Percentiles rank a stretch among this genome's conserved stretches.
These are phyloP conservation scores for Sus cebifrons DNA, from an alignment of 2,797 vertebrate genomes.

Conservation along the genomic window DNA sequence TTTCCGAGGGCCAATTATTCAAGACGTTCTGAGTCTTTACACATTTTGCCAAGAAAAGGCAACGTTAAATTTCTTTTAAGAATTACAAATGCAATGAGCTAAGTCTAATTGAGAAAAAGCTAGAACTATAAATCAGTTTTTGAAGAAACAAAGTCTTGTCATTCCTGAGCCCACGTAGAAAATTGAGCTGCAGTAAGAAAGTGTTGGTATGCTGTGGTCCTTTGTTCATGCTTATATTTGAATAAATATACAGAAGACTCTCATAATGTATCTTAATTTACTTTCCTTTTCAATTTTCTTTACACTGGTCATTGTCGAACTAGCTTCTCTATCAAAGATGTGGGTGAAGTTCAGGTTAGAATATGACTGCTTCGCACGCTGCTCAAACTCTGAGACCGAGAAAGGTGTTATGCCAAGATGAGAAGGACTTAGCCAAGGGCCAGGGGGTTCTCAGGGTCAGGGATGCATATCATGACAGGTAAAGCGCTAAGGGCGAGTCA, in stretches of 20 bases:
- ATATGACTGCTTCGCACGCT: not conserved
- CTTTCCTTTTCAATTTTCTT: not conserved
- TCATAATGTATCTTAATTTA: slow-evolving; percentile 12
- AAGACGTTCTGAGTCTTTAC: not conserved
- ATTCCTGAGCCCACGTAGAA: not conserved
- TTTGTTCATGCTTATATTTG: not conserved
- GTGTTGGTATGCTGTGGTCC: not conserved
- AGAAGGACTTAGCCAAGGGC: not conserved
- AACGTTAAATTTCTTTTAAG: slow-evolving; percentile 30
- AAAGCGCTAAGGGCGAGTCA: slow-evolving; percentile 57
- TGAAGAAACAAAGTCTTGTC: not conserved
- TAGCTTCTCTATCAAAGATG: slow-evolving; percentile 40
- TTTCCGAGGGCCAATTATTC: slow-evolving; percentile 3
- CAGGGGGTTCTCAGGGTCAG: not conserved
- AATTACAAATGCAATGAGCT: not conserved
- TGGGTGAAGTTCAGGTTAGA: not conserved
- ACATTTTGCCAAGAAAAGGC: slow-evolving; percentile 5
- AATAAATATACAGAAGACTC: not conserved
- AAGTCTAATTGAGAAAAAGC: slow-evolving; percentile 7
- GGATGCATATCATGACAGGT: slow-evolving; percentile 41
- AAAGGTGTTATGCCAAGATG: not conserved
- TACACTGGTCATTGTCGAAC: not conserved
- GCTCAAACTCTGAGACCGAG: slow-evolving; percentile 42
- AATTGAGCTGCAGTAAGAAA: slow-evolving; percentile 24
- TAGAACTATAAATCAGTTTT: not conserved